A percentile compares a stretch with the other conserved stretches of the same genome.
Conservation (phyloP, 2,888 invertebrate species). For the Timema podura region DNA sequence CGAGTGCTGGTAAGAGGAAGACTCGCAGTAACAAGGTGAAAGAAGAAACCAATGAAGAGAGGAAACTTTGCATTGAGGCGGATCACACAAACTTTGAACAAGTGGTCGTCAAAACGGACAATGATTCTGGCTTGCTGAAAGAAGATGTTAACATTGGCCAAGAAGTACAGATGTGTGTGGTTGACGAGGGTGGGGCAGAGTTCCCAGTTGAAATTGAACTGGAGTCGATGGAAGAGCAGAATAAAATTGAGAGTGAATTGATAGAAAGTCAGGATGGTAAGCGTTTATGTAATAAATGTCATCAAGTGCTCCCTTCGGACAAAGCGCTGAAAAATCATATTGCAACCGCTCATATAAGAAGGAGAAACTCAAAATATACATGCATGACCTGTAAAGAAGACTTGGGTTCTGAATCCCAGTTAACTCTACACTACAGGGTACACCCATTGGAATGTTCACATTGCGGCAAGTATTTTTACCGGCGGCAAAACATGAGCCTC, state of each 20-base stretch:
- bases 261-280: slow-evolving; percentile 38
- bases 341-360: slow-evolving; percentile 37
- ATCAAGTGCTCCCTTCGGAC: slow-evolving; percentile 41
- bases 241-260: slow-evolving; percentile 31
- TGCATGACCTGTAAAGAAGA: slow-evolving; percentile 63
- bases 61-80: neutral
- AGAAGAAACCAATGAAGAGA: slow-evolving; percentile 4
- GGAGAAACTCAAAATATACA: slow-evolving; percentile 41
- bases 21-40: neutral
- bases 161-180: no score
- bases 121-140: neutral
- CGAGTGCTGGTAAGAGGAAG: neutral
- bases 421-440: slow-evolving; percentile 63
- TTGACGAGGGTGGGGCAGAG: no score
- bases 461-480: slow-evolving; percentile 74
- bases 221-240: no score
- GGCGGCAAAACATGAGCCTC: slow-evolving; percentile 67
- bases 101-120: slow-evolving; percentile 8
- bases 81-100: neutral
- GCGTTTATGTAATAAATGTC: slow-evolving; percentile 41
- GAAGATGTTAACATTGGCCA: slow-evolving; percentile 5
- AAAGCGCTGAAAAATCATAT: slow-evolving; percentile 42
- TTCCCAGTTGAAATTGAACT: neutral
- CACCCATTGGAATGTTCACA: slow-evolving; percentile 80
- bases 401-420: slow-evolving; percentile 63